phyloP scores from a whole-genome alignment of 2,888 invertebrate species.

The Parelbella ahira region DNA sequence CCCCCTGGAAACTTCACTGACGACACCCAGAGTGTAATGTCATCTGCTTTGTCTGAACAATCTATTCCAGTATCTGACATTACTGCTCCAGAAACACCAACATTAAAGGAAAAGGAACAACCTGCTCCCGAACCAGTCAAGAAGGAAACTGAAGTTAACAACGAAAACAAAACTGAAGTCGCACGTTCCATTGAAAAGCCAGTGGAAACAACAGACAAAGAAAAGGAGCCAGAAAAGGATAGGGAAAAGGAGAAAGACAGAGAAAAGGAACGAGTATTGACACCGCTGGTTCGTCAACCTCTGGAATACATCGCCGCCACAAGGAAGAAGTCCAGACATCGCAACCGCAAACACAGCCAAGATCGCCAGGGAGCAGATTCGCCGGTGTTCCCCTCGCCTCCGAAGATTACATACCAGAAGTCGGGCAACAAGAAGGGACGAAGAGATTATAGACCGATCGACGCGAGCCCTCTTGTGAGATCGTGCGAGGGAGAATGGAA shows the following conservation, averaged over 20 bases:
- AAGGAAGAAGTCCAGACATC: conserved; percentile 85
- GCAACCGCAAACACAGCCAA: conserved; percentile 83
- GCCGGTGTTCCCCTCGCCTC: conserved; percentile 84
- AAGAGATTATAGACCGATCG: conserved; percentile 80
- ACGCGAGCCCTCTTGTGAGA: conserved; percentile 72
- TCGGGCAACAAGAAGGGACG: conserved; percentile 76
- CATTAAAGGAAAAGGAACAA: conserved; percentile 75
- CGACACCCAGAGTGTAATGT: conserved; percentile 87
- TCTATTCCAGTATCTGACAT: conserved; percentile 86
- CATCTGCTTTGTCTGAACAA: conserved; percentile 87
- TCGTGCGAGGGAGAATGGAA: conserved; percentile 82
- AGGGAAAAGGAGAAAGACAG: conserved; percentile 40
- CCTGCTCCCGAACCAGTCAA: conserved; percentile 37
- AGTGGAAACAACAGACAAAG: conserved; percentile 43
- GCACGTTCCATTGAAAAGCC: too few species aligned
- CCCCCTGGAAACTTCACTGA: conserved; percentile 84
- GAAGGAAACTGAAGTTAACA: conserved; percentile 48
- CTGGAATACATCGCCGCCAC: conserved; percentile 87
- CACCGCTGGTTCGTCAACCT: conserved; percentile 85
- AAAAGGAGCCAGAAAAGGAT: conserved; percentile 44
- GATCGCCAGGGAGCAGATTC: conserved; percentile 84
- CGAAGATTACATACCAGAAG: conserved; percentile 82
- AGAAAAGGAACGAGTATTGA: conserved; percentile 77
- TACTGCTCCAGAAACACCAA: conserved; percentile 75
- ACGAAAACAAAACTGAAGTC: too few species aligned